Base-by-base conservation (phyloP, 2,797 vertebrate genomes). In the Cuniculus paca region DNA sequence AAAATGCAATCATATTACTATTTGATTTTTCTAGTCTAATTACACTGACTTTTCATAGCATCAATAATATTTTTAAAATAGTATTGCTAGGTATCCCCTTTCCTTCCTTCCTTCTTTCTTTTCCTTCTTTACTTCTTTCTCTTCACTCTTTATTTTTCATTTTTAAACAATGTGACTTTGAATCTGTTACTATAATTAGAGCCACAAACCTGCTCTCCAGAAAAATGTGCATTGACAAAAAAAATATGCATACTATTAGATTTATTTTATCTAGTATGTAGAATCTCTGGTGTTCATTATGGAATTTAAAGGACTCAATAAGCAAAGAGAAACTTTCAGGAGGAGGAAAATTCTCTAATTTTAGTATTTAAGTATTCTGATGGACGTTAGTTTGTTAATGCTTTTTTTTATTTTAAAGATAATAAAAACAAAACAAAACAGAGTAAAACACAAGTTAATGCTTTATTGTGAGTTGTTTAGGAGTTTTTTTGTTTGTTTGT, bases 1-100 rank as follows among this genome's bases (percentile, higher is more conserved):
- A 90, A 90, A 48, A 65, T 45, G 6, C 24, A 87, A 52, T 45
- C 16, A 24, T 82, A 11, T 54, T 65, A 34, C 3, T 58, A 72
- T 90, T 86, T 82, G 24, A 82, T 79, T 94, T 88, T 94, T 83
- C n/a, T 74, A 60, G 4, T n/a, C 39, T 87, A 58, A 82, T 77
- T 87, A 48, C 6, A 83, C 58, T 54, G 45, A 17, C 10, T 31
- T 78, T 90, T 90, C 48, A 94, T 52, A 72, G 31, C 14, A 90
- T 90, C 17, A 87, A 83, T 65, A 89, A 88, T 81, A 86, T 74
- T 79, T 94, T 36, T 22, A 81, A 86, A 72, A 16, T 63, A 78
- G 31, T 50, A 89, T 56, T 92, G 6, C 6, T 85, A 75, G 13
- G 4, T 80, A 79, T n/a, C 4, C 36, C 45, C 39, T 36, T 89